These are phyloP conservation scores for Coelopa frigida DNA, from an alignment of 1,140 invertebrate genomes.

Conservation along the genomic window DNA sequence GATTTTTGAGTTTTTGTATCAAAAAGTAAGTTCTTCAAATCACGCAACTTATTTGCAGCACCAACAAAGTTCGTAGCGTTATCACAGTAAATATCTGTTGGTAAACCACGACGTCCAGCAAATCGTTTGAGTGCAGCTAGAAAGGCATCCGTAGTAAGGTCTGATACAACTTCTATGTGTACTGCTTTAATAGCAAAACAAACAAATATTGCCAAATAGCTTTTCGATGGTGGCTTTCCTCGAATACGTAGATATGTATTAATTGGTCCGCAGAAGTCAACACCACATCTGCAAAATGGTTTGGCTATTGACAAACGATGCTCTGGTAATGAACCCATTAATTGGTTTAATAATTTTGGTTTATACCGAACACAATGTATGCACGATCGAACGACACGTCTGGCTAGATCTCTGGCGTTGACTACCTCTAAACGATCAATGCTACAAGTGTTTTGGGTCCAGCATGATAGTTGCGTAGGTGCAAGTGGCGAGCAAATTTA, in stretches of 20 bases:
- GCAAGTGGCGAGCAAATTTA: no score
- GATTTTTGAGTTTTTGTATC: no score
- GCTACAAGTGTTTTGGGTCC: no score
- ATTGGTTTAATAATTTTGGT: neutral
- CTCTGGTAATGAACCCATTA: conserved; percentile 8
- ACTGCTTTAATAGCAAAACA: conserved; percentile 24
- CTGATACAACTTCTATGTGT: conserved; percentile 24
- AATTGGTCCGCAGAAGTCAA: conserved; percentile 28
- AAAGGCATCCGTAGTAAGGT: conserved; percentile 23
- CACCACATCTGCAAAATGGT: conserved; percentile 19
- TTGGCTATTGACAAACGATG: neutral
- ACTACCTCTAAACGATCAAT: no score
- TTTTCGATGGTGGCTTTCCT: conserved; percentile 15
- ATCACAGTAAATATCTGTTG: conserved; percentile 27
- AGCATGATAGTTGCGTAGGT: no score
- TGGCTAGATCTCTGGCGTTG: no score
- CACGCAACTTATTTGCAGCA: conserved; percentile 12
- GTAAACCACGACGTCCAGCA: conserved; percentile 22
- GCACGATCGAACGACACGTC: no score
- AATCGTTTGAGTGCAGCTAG: conserved; percentile 24
- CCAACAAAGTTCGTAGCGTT: conserved; percentile 36
- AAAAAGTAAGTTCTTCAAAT: no score
- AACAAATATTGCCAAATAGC: conserved; percentile 23
- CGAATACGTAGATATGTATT: conserved; percentile 15
- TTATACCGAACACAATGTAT: conserved; percentile 4